phyloP scores from a whole-genome alignment of 2,888 invertebrate genomes.

The Electrophaes corylata region DNA sequence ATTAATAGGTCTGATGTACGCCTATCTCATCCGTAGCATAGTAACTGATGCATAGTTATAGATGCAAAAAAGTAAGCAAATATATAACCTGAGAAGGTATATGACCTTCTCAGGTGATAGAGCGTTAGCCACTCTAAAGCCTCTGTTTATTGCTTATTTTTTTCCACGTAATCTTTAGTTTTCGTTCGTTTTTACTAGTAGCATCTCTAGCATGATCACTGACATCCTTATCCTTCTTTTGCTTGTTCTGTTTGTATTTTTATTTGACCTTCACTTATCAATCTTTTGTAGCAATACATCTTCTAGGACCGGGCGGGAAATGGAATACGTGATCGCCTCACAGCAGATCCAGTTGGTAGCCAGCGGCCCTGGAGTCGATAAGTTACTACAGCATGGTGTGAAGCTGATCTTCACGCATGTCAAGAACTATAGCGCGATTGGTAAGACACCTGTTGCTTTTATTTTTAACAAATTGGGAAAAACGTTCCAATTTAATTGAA shows the following conservation, averaged over 20 bases:
- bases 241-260: slow-evolving; percentile 32
- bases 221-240: slow-evolving; percentile 11
- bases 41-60: no score
- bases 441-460: slow-evolving; percentile 49
- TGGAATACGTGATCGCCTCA: slow-evolving; percentile 87
- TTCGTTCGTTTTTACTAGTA: background rate
- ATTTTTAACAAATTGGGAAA: background rate
- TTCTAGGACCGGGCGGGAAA: slow-evolving; percentile 86
- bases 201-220: background rate
- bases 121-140: no score
- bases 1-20: no score
- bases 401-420: slow-evolving; percentile 69
- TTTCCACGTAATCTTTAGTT: background rate
- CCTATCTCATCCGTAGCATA: no score
- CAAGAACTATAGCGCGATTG: slow-evolving; percentile 71
- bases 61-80: no score
- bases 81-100: no score
- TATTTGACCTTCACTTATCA: slow-evolving; percentile 33
- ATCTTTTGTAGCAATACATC: slow-evolving; percentile 57
- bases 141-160: no score
- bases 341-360: slow-evolving; percentile 73
- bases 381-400: slow-evolving; percentile 65
- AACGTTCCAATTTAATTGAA: background rate
- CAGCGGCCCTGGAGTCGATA: slow-evolving; percentile 60
- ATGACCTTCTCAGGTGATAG: no score